These are phyloP conservation scores for Escarpia spicata DNA, from an alignment of 2,888 invertebrate genomes.

Conservation along the genomic window DNA sequence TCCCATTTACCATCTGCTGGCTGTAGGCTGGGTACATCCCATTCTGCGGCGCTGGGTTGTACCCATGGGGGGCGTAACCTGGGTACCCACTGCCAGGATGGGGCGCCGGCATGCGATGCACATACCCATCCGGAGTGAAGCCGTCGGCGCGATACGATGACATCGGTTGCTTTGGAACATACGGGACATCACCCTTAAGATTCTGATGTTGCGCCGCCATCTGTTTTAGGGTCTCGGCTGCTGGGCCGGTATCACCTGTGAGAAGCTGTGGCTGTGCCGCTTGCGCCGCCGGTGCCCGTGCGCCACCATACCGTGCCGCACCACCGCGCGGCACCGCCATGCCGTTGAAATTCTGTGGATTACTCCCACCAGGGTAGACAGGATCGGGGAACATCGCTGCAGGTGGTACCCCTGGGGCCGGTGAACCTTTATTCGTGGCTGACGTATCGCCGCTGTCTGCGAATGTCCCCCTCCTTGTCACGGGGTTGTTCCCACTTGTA, in stretches of 20 bases:
- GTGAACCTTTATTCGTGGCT: neutral
- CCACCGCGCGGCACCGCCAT: neutral
- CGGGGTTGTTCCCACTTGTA: neutral
- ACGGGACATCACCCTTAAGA: conserved; percentile 47
- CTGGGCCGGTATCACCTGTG: conserved; percentile 74
- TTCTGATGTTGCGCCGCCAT: conserved; percentile 98
- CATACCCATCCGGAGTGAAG: neutral
- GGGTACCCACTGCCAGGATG: neutral
- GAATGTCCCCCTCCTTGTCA: neutral
- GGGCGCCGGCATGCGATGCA: neutral
- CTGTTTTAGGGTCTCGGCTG: conserved; percentile 93
- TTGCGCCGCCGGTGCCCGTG: conserved; percentile 22
- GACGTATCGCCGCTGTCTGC: neutral
- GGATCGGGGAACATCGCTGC: neutral
- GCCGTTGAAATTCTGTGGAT: neutral
- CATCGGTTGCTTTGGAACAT: neutral
- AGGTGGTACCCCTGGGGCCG: neutral
- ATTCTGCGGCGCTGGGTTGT: neutral
- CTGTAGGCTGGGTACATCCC: neutral
- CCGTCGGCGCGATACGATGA: neutral
- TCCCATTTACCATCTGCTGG: conserved; percentile 13
- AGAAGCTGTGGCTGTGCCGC: conserved; percentile 37
- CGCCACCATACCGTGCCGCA: neutral
- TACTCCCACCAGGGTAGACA: neutral
- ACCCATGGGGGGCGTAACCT: conserved; percentile 7